A percentile compares a stretch with the other conserved stretches of the same genome.
phyloP scores from a whole-genome alignment of 2,797 vertebrate species.

The Tarsius wallacei region DNA sequence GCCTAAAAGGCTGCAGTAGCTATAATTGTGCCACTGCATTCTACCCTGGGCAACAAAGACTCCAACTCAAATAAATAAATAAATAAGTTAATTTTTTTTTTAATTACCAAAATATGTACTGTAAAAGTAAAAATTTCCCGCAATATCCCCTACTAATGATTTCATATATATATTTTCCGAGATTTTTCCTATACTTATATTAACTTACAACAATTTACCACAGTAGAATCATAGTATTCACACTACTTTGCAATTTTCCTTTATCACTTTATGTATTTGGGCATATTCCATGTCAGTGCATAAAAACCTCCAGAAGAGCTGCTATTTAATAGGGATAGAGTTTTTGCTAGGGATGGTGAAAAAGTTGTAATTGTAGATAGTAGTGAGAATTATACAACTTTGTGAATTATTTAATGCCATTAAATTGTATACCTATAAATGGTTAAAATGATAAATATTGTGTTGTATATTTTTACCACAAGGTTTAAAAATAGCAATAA shows the following conservation, averaged over 20 bases:
- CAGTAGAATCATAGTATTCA: neutral
- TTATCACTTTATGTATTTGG: neutral
- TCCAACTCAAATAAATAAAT: no score
- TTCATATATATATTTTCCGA: neutral
- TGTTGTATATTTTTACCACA: neutral
- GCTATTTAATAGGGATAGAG: neutral
- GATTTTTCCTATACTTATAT: neutral
- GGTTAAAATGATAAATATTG: neutral
- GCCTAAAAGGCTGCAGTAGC: no score
- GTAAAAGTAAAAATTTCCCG: neutral
- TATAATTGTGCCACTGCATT: no score
- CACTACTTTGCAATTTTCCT: neutral
- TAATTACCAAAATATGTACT: slow-evolving; percentile 5
- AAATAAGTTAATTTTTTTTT: no score
- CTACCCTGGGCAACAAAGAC: no score
- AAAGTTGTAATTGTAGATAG: slow-evolving; percentile 48
- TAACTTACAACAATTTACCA: slow-evolving; percentile 5
- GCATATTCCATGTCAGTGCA: neutral
- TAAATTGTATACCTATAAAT: slow-evolving; percentile 14
- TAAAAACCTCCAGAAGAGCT: neutral
- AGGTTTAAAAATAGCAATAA: slow-evolving; percentile 26
- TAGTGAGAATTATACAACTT: neutral
- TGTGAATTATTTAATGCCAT: neutral
- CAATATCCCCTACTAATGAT: neutral
- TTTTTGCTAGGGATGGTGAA: neutral